Base-by-base conservation (phyloP, 35 echinoderm and acorn worm species). In the Apostichopus californicus region DNA sequence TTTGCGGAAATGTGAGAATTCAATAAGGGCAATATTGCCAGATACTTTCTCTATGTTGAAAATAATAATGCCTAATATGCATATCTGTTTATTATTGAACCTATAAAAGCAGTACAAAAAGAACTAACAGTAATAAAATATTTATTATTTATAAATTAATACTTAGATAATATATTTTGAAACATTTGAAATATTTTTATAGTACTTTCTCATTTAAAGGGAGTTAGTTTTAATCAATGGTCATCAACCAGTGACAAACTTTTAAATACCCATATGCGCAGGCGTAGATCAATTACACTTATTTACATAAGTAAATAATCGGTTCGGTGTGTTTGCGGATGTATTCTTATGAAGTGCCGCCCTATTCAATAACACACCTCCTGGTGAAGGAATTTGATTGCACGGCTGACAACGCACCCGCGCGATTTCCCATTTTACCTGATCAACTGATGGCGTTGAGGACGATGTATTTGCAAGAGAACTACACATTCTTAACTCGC, bases 241-340 rank as follows among this genome's bases (percentile, higher is more conserved):
- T 53, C 77, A 20, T 11, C 72, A 54, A 77, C 89, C 77, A 79
- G 63, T 55, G 77, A 13, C 75, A 91, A 79, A 54, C 77, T 91
- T 97, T 97, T 94, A 97, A 96, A 97, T 57, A 77, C 86, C 89
- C 66, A 70, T 94, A n/a, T 86, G 93, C 93, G 95, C 95, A 93
- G 57, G 95, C 95, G 90, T 92, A 92, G 93, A 86, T 94, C 95
- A 97, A 97, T 97, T 95, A 94, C 89, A 92, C 93, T 97, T 78
- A 97, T 97, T 97, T 95, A 94, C 95, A 97, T 97, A 97, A 94
- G 92, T 97, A 97, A 97, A 97, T 97, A 94, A 97, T 94, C 92
- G 94, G 90, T 92, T 86, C 90, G 86, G 95, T 90, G 91, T 91
- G 86, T 89, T 89, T 89, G 86, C 72, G 86, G 22, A 68, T 85